Conservation (phyloP, 2,113 vertebrate genomes). For the Brachyistius frenatus region DNA sequence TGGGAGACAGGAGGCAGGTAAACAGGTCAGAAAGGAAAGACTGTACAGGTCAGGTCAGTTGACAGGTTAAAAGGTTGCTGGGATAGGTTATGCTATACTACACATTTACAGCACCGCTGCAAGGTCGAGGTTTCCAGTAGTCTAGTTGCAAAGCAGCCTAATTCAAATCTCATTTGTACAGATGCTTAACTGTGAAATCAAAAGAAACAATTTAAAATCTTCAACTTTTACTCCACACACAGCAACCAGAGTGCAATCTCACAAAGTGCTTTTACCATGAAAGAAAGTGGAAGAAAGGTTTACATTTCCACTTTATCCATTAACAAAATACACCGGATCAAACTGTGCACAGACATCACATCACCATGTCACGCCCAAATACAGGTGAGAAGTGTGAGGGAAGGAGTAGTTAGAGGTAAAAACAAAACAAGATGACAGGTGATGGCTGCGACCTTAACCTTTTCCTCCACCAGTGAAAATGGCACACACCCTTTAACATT, state of each 20-base stretch:
- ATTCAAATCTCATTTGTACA: not conserved
- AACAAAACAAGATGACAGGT: not conserved
- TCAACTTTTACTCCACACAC: slow-evolving; percentile 22
- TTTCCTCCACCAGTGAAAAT: slow-evolving; percentile 5
- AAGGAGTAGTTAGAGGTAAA: not conserved
- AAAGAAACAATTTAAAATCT: slow-evolving; percentile 5
- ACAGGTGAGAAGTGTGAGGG: not conserved
- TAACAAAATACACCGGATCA: slow-evolving; percentile 19
- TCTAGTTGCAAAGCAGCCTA: not conserved
- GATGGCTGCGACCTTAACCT: not conserved
- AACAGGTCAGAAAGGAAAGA: slow-evolving; percentile 38
- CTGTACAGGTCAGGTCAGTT: slow-evolving; percentile 15
- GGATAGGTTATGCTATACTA: slow-evolving; percentile 35
- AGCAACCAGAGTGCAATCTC: slow-evolving; percentile 25
- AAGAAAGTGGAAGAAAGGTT: slow-evolving; percentile 23
- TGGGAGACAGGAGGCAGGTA: slow-evolving; percentile 14
- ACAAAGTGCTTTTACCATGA: slow-evolving; percentile 6
- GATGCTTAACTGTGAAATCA: not conserved
- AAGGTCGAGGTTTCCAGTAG: not conserved
- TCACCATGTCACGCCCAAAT: slow-evolving; percentile 19
- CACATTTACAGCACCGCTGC: not conserved
- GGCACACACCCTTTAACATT: slow-evolving; percentile 5
- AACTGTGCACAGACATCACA: slow-evolving; percentile 2
- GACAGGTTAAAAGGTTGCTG: slow-evolving; percentile 30
- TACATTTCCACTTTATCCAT: slow-evolving; percentile 30